Conservation (phyloP, 2,888 invertebrate species). For the Chloroclystis v-ata region DNA sequence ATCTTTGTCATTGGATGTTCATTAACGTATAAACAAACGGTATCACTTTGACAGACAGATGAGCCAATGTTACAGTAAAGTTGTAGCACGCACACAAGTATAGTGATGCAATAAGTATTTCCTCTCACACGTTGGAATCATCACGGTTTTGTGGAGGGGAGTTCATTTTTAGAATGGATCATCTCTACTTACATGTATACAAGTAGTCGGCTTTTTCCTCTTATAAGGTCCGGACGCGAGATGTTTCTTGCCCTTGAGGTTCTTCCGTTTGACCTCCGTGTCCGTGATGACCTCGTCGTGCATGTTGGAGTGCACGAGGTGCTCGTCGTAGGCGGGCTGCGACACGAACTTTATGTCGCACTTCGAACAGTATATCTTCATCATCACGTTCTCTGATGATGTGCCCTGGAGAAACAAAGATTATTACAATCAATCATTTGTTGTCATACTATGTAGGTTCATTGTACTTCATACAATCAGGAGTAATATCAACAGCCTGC, state of each 20-base stretch:
- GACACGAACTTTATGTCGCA: slow-evolving; percentile 39
- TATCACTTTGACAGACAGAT: too few relatives aligned
- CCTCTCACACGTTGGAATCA: too few relatives aligned
- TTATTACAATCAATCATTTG: not conserved
- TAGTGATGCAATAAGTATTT: too few relatives aligned
- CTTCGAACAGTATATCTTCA: slow-evolving; percentile 36
- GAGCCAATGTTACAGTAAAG: too few relatives aligned
- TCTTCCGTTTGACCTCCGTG: slow-evolving; percentile 17
- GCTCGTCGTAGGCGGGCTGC: slow-evolving; percentile 35
- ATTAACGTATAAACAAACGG: too few relatives aligned
- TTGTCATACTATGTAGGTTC: too few relatives aligned
- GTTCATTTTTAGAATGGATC: too few relatives aligned
- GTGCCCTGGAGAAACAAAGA: slow-evolving; percentile 16
- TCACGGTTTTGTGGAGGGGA: too few relatives aligned
- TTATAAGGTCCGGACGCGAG: slow-evolving; percentile 27
- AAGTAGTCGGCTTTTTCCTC: slow-evolving; percentile 52
- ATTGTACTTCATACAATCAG: too few relatives aligned
- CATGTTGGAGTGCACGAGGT: slow-evolving; percentile 52
- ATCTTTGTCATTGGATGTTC: too few relatives aligned
- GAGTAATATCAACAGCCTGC: too few relatives aligned
- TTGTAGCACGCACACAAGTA: too few relatives aligned
- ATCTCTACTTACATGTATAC: slow-evolving; percentile 47
- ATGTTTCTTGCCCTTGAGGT: slow-evolving; percentile 26
- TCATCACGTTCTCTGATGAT: slow-evolving; percentile 13
- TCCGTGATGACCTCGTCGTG: slow-evolving; percentile 40